Percentiles rank a stretch among this genome's conserved stretches.
Conservation (phyloP, 1,140 invertebrate genomes). For the Brachionus angularis region DNA sequence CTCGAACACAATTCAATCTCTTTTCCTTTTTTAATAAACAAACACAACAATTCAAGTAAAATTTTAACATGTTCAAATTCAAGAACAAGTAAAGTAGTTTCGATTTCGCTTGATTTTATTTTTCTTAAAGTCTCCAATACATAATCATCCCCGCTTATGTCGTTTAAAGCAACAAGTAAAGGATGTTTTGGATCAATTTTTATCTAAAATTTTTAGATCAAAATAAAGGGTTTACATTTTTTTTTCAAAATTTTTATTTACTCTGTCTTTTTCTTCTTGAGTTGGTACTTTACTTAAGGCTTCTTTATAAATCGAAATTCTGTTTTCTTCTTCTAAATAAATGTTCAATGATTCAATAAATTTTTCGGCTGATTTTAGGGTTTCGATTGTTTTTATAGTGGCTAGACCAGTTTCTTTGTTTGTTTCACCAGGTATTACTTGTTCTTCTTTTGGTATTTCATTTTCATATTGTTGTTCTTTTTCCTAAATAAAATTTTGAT, state of each 20-base stretch:
- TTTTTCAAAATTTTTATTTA: background rate
- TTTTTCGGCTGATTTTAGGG: conserved; percentile 80
- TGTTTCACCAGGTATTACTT: conserved; percentile 60
- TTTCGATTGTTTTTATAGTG: conserved; percentile 80
- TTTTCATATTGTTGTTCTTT: conserved; percentile 55
- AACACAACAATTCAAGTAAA: conserved; percentile 69
- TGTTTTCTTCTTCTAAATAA: conserved; percentile 63
- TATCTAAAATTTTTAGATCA: background rate
- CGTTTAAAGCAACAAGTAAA: conserved; percentile 66
- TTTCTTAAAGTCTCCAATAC: conserved; percentile 72
- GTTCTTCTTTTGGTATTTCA: conserved; percentile 67
- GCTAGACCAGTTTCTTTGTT: conserved; percentile 72
- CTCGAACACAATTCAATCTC: conserved; percentile 72
- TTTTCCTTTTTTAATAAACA: conserved; percentile 64
- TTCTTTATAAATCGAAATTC: conserved; percentile 49
- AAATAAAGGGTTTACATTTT: background rate
- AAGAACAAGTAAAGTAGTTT: conserved; percentile 78
- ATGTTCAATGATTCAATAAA: conserved; percentile 80
- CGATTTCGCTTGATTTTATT: conserved; percentile 77
- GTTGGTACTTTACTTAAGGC: conserved; percentile 1
- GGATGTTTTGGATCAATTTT: conserved; percentile 55
- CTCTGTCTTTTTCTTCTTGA: conserved; percentile 26
- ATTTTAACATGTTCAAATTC: conserved; percentile 76
- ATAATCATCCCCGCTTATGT: conserved; percentile 65
- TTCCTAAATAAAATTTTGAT: conserved; percentile 48